A percentile compares a stretch with the other conserved stretches of the same genome.
phyloP scores from a whole-genome alignment of 1,140 invertebrate genomes.

The Odontomachus brunneus region DNA sequence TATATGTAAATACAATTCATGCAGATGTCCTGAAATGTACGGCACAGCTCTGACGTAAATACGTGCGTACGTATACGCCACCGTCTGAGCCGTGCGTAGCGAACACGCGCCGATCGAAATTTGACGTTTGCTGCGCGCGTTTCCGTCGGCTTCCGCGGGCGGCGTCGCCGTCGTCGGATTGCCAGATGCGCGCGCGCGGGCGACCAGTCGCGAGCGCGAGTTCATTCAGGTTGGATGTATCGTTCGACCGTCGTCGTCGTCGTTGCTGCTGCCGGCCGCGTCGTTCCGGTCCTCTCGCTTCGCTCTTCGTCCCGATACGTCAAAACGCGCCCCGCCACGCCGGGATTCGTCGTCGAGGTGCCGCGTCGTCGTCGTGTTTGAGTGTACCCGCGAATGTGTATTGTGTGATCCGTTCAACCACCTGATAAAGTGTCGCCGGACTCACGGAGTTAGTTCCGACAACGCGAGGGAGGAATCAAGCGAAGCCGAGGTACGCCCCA shows the following conservation, averaged over 20 bases:
- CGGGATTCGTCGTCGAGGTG: constrained; percentile 22
- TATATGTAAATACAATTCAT: too few species aligned
- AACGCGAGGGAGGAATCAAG: constrained; percentile 13
- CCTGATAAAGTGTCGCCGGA: constrained; percentile 59
- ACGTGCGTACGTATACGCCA: not conserved
- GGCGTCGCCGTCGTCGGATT: constrained; percentile 63
- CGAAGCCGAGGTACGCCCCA: not conserved
- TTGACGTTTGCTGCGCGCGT: constrained; percentile 47
- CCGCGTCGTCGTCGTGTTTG: constrained; percentile 35
- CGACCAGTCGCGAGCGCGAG: constrained; percentile 76
- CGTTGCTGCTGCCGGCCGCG: not conserved
- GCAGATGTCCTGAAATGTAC: too few species aligned
- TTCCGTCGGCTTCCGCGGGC: constrained; percentile 55
- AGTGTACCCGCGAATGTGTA: constrained; percentile 43
- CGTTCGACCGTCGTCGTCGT: constrained; percentile 11
- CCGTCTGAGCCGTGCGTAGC: not conserved
- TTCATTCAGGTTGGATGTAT: constrained; percentile 62
- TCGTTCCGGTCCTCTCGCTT: not conserved
- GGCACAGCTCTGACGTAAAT: too few species aligned
- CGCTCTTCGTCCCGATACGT: constrained; percentile 44
- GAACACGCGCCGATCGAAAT: constrained; percentile 62
- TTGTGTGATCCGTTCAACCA: constrained; percentile 35
- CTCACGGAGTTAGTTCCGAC: constrained; percentile 34
- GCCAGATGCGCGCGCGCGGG: not conserved
- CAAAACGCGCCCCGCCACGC: constrained; percentile 48